Evolutionary conservation across 35 echinoderm and acorn worm species (phyloP).

Genomic region (Lytechinus pictus): DNA sequence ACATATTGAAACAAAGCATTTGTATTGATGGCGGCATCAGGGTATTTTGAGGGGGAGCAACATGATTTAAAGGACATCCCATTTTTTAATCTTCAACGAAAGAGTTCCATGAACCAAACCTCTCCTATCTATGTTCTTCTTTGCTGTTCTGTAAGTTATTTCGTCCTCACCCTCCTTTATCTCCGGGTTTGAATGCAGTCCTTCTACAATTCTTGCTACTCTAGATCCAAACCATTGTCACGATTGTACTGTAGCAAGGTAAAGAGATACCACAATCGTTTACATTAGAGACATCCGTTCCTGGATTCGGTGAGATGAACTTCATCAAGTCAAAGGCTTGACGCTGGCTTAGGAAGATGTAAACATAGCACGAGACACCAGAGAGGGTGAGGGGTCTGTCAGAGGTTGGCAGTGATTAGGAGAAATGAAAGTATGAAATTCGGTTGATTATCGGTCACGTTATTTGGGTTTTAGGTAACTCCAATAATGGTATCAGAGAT

Average conservation of each 20-base stretch:
- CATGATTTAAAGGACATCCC: no score
- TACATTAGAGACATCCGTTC: background rate
- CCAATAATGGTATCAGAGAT: background rate
- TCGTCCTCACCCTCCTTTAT: background rate
- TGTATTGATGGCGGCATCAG: no score
- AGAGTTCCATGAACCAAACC: no score
- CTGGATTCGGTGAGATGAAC: background rate
- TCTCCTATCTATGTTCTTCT: no score
- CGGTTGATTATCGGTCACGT: background rate
- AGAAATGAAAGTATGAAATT: background rate
- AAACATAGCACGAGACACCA: background rate
- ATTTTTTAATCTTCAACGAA: no score
- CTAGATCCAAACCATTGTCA: background rate
- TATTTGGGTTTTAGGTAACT: constrained; percentile 12
- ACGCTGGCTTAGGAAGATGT: background rate
- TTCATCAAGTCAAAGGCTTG: constrained; percentile 26
- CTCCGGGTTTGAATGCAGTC: background rate
- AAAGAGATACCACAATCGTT: background rate
- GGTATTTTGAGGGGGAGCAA: no score
- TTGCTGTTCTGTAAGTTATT: background rate
- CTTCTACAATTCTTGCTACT: background rate
- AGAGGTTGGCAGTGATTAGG: background rate
- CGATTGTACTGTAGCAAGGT: background rate
- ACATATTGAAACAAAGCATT: no score
- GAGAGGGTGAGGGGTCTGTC: background rate